Base-by-base conservation (phyloP, 2,113 vertebrate species). In the Anas platyrhynchos region DNA sequence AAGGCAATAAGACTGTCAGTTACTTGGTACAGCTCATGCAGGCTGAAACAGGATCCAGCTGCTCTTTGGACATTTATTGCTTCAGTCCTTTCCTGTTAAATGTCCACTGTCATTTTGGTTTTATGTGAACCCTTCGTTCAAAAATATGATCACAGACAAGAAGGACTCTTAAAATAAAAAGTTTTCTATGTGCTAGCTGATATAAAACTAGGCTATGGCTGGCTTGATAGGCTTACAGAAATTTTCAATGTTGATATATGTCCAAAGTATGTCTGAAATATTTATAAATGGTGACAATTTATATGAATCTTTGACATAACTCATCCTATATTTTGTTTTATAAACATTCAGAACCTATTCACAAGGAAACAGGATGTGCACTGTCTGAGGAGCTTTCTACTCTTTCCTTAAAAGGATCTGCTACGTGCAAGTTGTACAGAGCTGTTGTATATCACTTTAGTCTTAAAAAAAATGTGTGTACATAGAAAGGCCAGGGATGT, bases 21-120 rank as follows among this genome's bases (percentile, higher is more conserved):
- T 96, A 91, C 43, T 87, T 91, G 91, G 74, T 94, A 69, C 48
- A 76, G 84, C 92, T 91, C 83, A 87, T 55, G 71, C 74, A 89
- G 71, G 44, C 91, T 95, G 81, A 91, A 97, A 96, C 88, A 94
- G 77, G 89, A 92, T 95, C 94, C 96, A 97, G 96, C 93, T 96
- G 96, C 59, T 96, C 88, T 91, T 76, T 87, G 93, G 93, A 96
- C 96, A 87, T 96, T 96, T 96, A 96, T 96, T 94, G 92, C 93
- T 94, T 77, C 71, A 84, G 74, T 77, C 77, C 88, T 87, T 93
- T 87, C 88, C 96, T 96, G 96, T 89, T 96, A 94, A 96, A 96
- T 94, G 92, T 96, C 93, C 86, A 48, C 86, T 94, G 96, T 96
- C 93, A 92, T 96, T 93, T 91, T 89, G 83, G 80, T 89, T 97